Evolutionary conservation across 2,113 vertebrate genomes (phyloP), one percentile per base, ranked within the genome.

Genomic region (Prietella phreatophila): DNA sequence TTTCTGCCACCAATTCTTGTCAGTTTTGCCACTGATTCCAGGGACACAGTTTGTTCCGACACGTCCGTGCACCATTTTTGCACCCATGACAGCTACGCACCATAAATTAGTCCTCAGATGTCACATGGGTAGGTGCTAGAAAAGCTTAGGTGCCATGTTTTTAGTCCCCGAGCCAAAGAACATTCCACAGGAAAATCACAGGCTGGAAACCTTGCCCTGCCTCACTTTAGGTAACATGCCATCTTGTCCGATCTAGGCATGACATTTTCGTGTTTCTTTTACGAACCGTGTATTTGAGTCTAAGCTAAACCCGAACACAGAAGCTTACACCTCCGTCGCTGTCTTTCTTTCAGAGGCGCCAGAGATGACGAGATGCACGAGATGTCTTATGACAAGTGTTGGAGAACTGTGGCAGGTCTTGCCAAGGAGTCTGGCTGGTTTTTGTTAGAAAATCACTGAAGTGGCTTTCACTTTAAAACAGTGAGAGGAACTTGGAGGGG

Each of bases 361-460:
- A 22, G 53, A 86, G 75, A 84, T 89, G 80, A 86, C 80, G 56
- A 60, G 71, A 63, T 84, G 84, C 82, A 39, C 25, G 47, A 50
- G 47, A 50, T 50, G 56, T 69, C 56, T 81, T 17, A 65, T 65
- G 83, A 84, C 87, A 60, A 85, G 85, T 69, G 85, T 85, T 88
- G 56, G 47, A 85, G 75, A 36, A 76, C 60, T 39, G 82, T 90
- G 89, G 55, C 85, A 89, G 87, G 89, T 90, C 87, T 85, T 85
- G 76, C 85, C 10, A 36, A 50, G 79, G 53, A 53, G 75, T 69
- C 50, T 14, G 30, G 42, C 58, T 61, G 84, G 69, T 61, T 90
- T 81, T 83, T 30, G 56, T 84, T 84, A 76, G 25, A 84, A 47
- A 90, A 82, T 84, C 20, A 86, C 20, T 55, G 55, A 19, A 80